Conservation (phyloP, 2,888 invertebrate species). For the Papilio protenor region DNA sequence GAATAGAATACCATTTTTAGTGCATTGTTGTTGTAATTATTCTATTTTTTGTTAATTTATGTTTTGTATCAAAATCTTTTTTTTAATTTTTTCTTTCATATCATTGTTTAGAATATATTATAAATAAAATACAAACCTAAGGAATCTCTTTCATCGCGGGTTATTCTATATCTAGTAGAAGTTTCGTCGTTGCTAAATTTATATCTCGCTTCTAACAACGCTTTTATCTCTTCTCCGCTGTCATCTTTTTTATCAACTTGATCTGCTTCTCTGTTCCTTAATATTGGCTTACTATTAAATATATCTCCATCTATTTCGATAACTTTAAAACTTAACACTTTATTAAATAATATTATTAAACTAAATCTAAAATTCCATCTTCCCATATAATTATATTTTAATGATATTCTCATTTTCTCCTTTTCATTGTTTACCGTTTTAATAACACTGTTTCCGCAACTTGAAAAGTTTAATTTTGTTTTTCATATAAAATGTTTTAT, state of each 20-base stretch:
- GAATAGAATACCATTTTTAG: too few relatives aligned
- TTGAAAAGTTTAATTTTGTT: conserved; percentile 5
- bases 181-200: conserved; percentile 71
- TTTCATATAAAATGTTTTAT: conserved; percentile 38
- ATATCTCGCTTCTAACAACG: conserved; percentile 70
- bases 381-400: not conserved
- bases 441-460: conserved; percentile 10
- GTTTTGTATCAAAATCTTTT: too few relatives aligned
- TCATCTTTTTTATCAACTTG: conserved; percentile 44
- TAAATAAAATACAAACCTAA: conserved; percentile 53
- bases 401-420: conserved; percentile 30
- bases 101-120: too few relatives aligned
- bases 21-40: too few relatives aligned
- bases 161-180: conserved; percentile 67
- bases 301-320: conserved; percentile 23
- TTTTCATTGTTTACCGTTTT: conserved; percentile 22
- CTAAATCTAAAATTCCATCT: not conserved
- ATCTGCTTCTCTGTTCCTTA: conserved; percentile 17
- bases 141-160: conserved; percentile 56
- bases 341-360: conserved; percentile 22
- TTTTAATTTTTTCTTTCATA: not conserved
- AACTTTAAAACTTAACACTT: conserved; percentile 24
- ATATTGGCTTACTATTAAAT: conserved; percentile 18
- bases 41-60: too few relatives aligned
- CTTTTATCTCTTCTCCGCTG: conserved; percentile 61